These are phyloP conservation scores for Monomorium pharaonis DNA, from an alignment of 1,140 invertebrate species.

Conservation along the genomic window DNA sequence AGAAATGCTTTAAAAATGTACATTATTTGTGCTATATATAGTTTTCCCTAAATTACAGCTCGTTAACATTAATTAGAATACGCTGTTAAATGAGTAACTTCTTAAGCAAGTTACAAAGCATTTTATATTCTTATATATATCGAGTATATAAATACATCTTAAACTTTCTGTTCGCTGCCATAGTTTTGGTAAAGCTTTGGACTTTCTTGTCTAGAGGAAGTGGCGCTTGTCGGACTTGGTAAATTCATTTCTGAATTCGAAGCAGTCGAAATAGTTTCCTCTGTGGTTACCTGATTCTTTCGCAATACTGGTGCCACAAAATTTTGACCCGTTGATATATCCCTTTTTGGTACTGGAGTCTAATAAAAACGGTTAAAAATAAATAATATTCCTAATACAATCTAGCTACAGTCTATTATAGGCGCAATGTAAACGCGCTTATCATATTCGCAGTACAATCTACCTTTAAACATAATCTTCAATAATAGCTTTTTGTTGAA, in stretches of 20 bases:
- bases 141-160: constrained; percentile 41
- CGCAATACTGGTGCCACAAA: constrained; percentile 82
- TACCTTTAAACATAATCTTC: neutral
- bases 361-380: constrained; percentile 60
- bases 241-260: constrained; percentile 74
- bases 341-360: constrained; percentile 78
- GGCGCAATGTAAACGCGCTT: too few species aligned
- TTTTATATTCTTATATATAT: constrained; percentile 7
- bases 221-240: constrained; percentile 71
- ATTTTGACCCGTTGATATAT: constrained; percentile 80
- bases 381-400: constrained; percentile 4
- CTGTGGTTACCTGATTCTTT: constrained; percentile 69
- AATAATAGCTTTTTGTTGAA: neutral
- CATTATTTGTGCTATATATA: constrained; percentile 27
- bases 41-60: constrained; percentile 17
- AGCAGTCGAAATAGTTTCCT: constrained; percentile 76
- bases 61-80: constrained; percentile 23
- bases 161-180: constrained; percentile 73
- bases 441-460: neutral
- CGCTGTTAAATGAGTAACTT: neutral
- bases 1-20: constrained; percentile 16
- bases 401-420: too few species aligned
- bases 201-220: constrained; percentile 78
- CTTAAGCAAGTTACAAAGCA: constrained; percentile 1
- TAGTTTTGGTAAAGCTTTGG: constrained; percentile 84